phyloP scores from a whole-genome alignment of 2,113 vertebrate genomes.

The Aythya baeri region DNA sequence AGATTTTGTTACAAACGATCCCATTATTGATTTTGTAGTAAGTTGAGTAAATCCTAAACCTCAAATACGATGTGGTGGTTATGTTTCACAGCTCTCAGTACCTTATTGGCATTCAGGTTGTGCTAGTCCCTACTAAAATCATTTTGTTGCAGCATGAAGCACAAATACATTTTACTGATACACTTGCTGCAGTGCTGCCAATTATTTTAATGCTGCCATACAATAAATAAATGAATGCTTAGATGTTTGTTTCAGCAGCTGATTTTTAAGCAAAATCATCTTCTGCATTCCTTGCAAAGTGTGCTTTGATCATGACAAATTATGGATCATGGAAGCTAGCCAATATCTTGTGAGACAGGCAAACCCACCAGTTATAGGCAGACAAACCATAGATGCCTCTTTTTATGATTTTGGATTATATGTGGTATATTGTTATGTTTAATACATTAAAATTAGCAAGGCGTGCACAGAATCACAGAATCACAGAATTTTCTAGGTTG shows the following conservation, averaged over 20 bases:
- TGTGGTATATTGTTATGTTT: background rate
- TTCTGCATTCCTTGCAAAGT: slow-evolving; percentile 26
- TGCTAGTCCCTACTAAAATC: slow-evolving; percentile 19
- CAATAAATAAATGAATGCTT: slow-evolving; percentile 18
- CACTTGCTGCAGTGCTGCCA: background rate
- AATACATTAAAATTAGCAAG: background rate
- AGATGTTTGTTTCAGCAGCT: slow-evolving; percentile 5
- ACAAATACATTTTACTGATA: slow-evolving; percentile 42
- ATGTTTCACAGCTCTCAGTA: slow-evolving; percentile 43
- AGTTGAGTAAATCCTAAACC: slow-evolving; percentile 54
- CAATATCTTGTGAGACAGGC: background rate
- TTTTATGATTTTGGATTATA: slow-evolving; percentile 25
- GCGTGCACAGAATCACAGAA: no score
- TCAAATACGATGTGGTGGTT: background rate
- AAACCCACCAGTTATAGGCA: background rate
- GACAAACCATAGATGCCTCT: background rate
- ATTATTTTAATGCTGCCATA: slow-evolving; percentile 50
- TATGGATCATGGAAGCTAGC: background rate
- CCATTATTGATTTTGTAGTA: slow-evolving; percentile 58
- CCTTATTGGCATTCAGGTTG: slow-evolving; percentile 34
- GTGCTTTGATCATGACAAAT: slow-evolving; percentile 3
- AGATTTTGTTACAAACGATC: slow-evolving; percentile 51
- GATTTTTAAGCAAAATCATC: slow-evolving; percentile 47
- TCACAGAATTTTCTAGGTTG: no score
- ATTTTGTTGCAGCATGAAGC: slow-evolving; percentile 29